Evolutionary conservation across 2,888 invertebrate species (phyloP), one percentile per base, ranked within the genome.

Genomic region (Buathra laborator): DNA sequence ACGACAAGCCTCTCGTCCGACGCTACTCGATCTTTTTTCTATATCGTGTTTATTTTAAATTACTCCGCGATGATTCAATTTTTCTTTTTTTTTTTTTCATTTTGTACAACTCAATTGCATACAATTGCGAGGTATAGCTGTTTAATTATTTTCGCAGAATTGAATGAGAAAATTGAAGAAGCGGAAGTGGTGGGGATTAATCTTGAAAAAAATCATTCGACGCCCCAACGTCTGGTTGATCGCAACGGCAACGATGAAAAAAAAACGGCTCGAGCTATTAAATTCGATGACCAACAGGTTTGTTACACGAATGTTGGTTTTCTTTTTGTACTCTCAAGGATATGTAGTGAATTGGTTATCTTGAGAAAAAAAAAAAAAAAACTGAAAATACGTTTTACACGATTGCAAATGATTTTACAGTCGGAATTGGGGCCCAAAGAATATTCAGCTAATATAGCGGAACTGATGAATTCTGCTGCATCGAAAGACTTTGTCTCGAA

Each of bases 221-320:
- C 68, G 43, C 46, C 79, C n/a, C 70, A 67, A 71, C 79, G 70
- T 64, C 46, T 66, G 29, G 66, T 43, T 6, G 14, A 78, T 19
- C 77, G 46, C 3, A 53, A 29, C 67, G 37, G 46, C 29, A 67
- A n/a, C 48, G 24, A 64, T 2, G 66, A 74, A 37, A 48, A 70
- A 46, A 14, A 66, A 29, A 66, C 62, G 10, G 7, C n/a, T 5
- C 24, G 6, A 51, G 12, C 62, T 4, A 84, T 78, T 66, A 78
- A 56, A 48, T 70, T 37, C 44, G 3, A 74, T 53, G 84, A 84
- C 16, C 37, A 44, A 66, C 59, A 80, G 80, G 75, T 84, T 51
- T 24, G 64, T 6, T 37, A 32, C 37, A 19, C 32, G 24, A 14
- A 48, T 7, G 24, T 9, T 37, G 48, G 43, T 29, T 24, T 56